Evolutionary conservation across 2,888 invertebrate genomes (phyloP), one percentile per base, ranked within the genome.

Genomic region (Dendrolimus pini): DNA sequence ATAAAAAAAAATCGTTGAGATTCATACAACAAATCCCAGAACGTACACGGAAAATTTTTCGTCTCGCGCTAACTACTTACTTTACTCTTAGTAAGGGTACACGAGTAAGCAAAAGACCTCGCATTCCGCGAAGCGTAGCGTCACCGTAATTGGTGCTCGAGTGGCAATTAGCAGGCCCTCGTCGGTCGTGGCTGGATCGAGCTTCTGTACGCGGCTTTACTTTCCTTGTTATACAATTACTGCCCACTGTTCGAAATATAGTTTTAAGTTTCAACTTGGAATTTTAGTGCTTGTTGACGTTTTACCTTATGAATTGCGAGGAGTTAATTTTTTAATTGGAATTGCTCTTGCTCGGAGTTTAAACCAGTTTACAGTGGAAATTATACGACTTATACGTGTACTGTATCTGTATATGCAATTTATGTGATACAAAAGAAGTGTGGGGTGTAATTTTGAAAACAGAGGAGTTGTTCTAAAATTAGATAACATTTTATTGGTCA

Each of bases 121-220:
- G 47, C 47, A 12, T 47, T 47, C 12, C 47, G 47, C 47, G 12
- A 12, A 55, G 68, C 74, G 75, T 73, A 74, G 72, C 78, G 78
- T 77, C 77, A 69, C 69, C 78, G 81, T 86, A 87, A 88, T 88
- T 88, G 87, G 82, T 76, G 78, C 82, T 83, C 72, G 74, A 87
- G 86, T 83, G 86, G 81, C 85, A 87, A 89, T 87, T 89, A 86
- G 80, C 75, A 73, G 71, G 72, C 80, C 75, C 82, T 83, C 72
- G 71, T 75, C 77, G 78, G 79, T 80, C 82, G 82, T 78, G 75
- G 72, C 72, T 67, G 71, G 70, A 67, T 71, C 73, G 72, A 68
- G 64, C 62, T 71, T 65, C 70, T 71, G 74, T 65, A 72, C 71
- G 67, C 73, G 62, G 71, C 78, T 77, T 80, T 77, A 74, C 72